Evolutionary conservation across 2,113 vertebrate species (phyloP).

Genomic region (Morone chrysops): DNA sequence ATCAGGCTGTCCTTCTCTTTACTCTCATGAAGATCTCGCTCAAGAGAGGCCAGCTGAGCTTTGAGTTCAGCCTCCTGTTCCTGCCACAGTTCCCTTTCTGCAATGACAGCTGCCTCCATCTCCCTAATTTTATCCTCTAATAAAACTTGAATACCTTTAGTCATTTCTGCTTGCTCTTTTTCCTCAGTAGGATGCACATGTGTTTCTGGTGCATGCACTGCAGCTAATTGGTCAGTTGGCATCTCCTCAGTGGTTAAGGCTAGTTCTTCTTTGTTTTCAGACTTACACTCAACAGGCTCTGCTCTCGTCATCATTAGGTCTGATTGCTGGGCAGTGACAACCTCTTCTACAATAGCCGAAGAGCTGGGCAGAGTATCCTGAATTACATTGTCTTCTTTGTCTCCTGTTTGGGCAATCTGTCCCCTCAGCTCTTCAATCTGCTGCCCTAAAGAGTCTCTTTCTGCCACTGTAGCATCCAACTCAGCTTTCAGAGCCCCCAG

Average conservation of each 20-base stretch:
- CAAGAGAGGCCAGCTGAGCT: slow-evolving; percentile 55
- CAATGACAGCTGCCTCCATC: slow-evolving; percentile 67
- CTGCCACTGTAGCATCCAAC: slow-evolving; percentile 59
- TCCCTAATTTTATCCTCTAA: slow-evolving; percentile 59
- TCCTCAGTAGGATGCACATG: slow-evolving; percentile 29
- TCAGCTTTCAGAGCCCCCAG: slow-evolving; percentile 67
- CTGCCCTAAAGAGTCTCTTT: slow-evolving; percentile 73
- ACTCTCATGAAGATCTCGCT: slow-evolving; percentile 60
- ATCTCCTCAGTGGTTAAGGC: background rate
- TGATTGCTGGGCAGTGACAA: slow-evolving; percentile 54
- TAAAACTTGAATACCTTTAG: slow-evolving; percentile 31
- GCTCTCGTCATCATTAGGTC: slow-evolving; percentile 37
- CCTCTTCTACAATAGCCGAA: slow-evolving; percentile 60
- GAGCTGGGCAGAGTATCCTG: background rate
- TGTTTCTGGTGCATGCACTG: slow-evolving; percentile 31
- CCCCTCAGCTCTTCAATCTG: slow-evolving; percentile 75
- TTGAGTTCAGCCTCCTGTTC: slow-evolving; percentile 61
- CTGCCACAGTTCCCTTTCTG: slow-evolving; percentile 71
- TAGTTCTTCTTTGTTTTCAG: slow-evolving; percentile 27
- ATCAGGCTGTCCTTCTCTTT: slow-evolving; percentile 46
- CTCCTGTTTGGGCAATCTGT: slow-evolving; percentile 74
- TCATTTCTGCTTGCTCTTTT: slow-evolving; percentile 41
- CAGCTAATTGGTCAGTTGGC: slow-evolving; percentile 7
- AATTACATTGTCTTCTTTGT: slow-evolving; percentile 58
- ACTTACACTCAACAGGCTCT: slow-evolving; percentile 38